phyloP scores from a whole-genome alignment of 92 coral and sea anemone species.

The Epizoanthus rinbou region DNA sequence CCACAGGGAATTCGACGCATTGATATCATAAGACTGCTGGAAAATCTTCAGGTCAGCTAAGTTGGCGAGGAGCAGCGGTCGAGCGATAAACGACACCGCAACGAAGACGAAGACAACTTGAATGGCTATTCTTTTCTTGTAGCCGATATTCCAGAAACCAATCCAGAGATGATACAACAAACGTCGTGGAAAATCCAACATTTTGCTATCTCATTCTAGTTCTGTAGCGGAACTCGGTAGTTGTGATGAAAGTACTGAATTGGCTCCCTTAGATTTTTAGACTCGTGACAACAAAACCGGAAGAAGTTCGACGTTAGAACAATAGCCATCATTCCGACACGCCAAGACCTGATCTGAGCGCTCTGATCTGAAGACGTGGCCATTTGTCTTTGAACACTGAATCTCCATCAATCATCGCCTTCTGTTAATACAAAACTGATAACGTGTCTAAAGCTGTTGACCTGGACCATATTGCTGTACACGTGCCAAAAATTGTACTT shows the following conservation, averaged over 20 bases:
- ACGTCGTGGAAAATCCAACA: slow-evolving; percentile 29
- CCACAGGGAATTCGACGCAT: slow-evolving; percentile 23
- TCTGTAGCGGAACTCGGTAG: background rate
- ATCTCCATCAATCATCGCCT: no score
- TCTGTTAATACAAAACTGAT: no score
- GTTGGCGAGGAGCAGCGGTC: slow-evolving; percentile 25
- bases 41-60: slow-evolving; percentile 26
- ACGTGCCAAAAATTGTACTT: no score
- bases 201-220: slow-evolving; percentile 29
- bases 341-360: no score
- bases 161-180: slow-evolving; percentile 25
- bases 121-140: slow-evolving; percentile 37
- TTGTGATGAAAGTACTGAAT: no score
- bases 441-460: no score
- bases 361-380: no score
- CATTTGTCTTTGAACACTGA: no score
- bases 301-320: background rate
- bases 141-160: slow-evolving; percentile 35
- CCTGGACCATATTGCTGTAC: no score
- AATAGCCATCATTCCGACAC: no score
- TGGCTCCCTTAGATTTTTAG: background rate
- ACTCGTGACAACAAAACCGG: slow-evolving; percentile 6
- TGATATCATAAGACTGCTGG: background rate
- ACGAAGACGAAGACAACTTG: slow-evolving; percentile 3
- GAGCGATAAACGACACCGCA: slow-evolving; percentile 4